Conservation (phyloP, 2,113 vertebrate species). For the Clinocottus analis region DNA sequence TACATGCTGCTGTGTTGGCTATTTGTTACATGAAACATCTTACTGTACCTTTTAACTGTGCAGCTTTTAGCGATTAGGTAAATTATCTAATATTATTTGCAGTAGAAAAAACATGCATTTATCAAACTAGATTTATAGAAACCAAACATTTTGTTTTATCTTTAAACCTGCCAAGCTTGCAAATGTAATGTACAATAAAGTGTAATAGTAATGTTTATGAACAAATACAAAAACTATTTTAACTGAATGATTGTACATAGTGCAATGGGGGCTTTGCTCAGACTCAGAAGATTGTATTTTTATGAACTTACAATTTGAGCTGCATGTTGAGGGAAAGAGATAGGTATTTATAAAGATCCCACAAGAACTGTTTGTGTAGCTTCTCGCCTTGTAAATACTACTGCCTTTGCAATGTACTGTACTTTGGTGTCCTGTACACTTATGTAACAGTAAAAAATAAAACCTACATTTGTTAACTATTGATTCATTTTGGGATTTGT, state of each 20-base stretch:
- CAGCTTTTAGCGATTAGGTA: slow-evolving; percentile 84
- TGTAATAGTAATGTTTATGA: slow-evolving; percentile 82
- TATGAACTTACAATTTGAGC: slow-evolving; percentile 80
- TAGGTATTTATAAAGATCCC: slow-evolving; percentile 83
- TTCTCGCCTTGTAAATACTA: slow-evolving; percentile 92
- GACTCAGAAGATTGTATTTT: slow-evolving; percentile 77
- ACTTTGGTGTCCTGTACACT: slow-evolving; percentile 84
- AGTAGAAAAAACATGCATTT: slow-evolving; percentile 85
- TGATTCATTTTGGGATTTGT: slow-evolving; percentile 7
- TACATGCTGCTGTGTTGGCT: slow-evolving; percentile 82
- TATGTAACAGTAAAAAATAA: slow-evolving; percentile 77
- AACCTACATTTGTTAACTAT: slow-evolving; percentile 61
- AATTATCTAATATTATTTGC: slow-evolving; percentile 91
- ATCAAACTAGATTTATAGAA: slow-evolving; percentile 87
- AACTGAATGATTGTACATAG: slow-evolving; percentile 83
- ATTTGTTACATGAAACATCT: slow-evolving; percentile 81
- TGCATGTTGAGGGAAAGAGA: slow-evolving; percentile 84
- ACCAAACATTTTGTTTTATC: slow-evolving; percentile 74
- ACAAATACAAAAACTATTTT: slow-evolving; percentile 78
- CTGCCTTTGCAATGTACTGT: slow-evolving; percentile 87
- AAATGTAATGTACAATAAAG: slow-evolving; percentile 85
- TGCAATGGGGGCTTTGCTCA: slow-evolving; percentile 56
- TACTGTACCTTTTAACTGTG: slow-evolving; percentile 90
- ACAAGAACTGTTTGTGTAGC: slow-evolving; percentile 82
- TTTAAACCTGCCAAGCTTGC: slow-evolving; percentile 87